These are phyloP conservation scores for Antitype chi DNA, from an alignment of 2,888 invertebrate species.

Conservation along the genomic window DNA sequence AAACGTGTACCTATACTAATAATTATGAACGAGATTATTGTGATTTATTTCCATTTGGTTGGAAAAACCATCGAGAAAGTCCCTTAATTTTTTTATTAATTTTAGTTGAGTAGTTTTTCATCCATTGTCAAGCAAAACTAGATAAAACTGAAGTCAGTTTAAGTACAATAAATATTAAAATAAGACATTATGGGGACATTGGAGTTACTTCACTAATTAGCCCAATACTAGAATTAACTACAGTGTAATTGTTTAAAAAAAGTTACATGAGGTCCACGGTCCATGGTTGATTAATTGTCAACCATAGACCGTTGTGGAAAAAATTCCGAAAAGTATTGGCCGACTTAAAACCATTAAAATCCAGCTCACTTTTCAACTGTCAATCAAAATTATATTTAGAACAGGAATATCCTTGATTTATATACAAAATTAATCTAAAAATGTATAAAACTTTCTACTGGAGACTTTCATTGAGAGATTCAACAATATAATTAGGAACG, in stretches of 20 bases:
- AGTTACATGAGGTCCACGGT: background rate
- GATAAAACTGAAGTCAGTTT: background rate
- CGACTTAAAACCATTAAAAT: background rate
- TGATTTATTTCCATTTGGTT: background rate
- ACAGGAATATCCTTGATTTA: constrained; percentile 40
- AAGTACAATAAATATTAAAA: background rate
- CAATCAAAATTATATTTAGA: constrained; percentile 21
- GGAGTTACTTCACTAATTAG: background rate
- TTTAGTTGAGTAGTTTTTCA: background rate
- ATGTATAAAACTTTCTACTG: constrained; percentile 39
- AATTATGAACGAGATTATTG: background rate
- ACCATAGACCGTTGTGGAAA: background rate
- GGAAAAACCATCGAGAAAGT: background rate
- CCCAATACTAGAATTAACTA: background rate
- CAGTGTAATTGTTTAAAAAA: background rate
- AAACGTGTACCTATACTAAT: background rate
- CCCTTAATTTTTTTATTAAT: background rate
- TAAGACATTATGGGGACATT: background rate
- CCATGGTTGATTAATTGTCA: background rate
- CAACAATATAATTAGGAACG: constrained; percentile 65
- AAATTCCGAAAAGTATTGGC: background rate
- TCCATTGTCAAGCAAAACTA: background rate
- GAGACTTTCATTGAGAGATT: constrained; percentile 60
- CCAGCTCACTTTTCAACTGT: background rate
- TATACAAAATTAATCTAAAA: constrained; percentile 49